These are phyloP conservation scores for Pocillopora verrucosa DNA, from an alignment of 64 coral and sea anemone genomes.

Conservation along the genomic window DNA sequence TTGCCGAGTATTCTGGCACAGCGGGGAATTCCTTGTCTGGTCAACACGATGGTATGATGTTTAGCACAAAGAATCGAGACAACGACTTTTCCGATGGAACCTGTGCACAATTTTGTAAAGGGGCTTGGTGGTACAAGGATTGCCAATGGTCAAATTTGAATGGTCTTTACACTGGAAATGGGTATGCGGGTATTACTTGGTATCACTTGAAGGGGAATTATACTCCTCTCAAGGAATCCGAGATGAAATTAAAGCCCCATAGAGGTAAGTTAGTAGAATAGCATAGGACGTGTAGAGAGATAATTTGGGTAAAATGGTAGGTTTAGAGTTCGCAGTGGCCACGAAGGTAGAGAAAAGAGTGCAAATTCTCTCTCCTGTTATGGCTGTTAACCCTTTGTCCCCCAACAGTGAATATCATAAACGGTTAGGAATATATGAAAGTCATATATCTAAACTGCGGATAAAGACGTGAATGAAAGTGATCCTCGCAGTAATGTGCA, in stretches of 20 bases:
- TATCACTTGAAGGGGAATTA: not conserved
- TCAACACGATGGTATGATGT: slow-evolving; percentile 10
- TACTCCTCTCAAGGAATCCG: slow-evolving; percentile 25
- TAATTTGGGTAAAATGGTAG: no score
- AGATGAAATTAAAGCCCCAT: slow-evolving; percentile 43
- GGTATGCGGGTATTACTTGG: slow-evolving; percentile 17
- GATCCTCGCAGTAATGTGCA: no score
- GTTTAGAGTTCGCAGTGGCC: no score
- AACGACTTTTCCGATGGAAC: not conserved
- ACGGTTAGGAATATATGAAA: no score
- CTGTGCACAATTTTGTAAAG: not conserved
- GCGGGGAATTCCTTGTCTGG: slow-evolving; percentile 33
- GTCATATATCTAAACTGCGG: no score
- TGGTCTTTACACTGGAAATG: not conserved
- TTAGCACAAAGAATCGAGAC: slow-evolving; percentile 40
- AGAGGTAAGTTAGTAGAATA: slow-evolving; percentile 6
- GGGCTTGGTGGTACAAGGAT: slow-evolving; percentile 21
- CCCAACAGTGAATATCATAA: no score
- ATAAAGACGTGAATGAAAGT: no score
- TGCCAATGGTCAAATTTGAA: slow-evolving; percentile 17
- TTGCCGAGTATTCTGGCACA: slow-evolving; percentile 1
- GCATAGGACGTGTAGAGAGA: not conserved
- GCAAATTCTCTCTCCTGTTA: no score
- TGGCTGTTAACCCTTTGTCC: no score
- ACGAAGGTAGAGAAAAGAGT: no score